phyloP scores from a whole-genome alignment of 2,888 invertebrate species.

The Nudaria mundana region DNA sequence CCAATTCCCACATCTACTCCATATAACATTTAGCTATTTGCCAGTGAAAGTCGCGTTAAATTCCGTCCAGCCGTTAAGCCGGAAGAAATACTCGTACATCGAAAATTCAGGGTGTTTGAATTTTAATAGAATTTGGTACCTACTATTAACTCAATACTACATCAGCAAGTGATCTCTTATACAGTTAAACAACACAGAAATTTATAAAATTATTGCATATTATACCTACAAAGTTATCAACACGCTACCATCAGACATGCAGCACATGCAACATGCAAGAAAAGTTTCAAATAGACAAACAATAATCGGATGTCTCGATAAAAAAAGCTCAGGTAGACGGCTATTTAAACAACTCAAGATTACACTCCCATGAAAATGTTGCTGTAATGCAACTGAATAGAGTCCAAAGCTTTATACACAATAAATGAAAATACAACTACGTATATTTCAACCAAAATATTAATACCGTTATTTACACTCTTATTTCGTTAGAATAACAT shows the following conservation, averaged over 20 bases:
- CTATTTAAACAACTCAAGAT: conserved; percentile 27
- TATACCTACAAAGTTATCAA: conserved; percentile 29
- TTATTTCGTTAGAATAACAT: conserved; percentile 25
- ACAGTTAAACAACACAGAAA: conserved; percentile 25
- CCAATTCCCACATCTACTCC: no score
- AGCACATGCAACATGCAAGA: no score
- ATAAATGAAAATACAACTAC: conserved; percentile 16
- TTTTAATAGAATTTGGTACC: background rate
- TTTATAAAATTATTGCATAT: conserved; percentile 29
- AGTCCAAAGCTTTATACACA: conserved; percentile 3
- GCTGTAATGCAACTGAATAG: background rate
- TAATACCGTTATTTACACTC: conserved; percentile 28
- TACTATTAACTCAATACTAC: conserved; percentile 4
- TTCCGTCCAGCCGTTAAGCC: no score
- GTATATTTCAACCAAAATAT: conserved; percentile 9
- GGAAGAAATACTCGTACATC: no score
- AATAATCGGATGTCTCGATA: conserved; percentile 42
- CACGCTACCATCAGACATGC: conserved; percentile 33
- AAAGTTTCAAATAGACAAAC: conserved; percentile 47
- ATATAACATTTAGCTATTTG: no score
- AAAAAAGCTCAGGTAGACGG: conserved; percentile 49
- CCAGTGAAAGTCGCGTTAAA: no score
- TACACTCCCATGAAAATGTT: conserved; percentile 13
- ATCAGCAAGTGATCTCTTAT: conserved; percentile 8
- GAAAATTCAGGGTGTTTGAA: no score